phyloP scores from a whole-genome alignment of 1,140 invertebrate species.

The Caenorhabditis latens region DNA sequence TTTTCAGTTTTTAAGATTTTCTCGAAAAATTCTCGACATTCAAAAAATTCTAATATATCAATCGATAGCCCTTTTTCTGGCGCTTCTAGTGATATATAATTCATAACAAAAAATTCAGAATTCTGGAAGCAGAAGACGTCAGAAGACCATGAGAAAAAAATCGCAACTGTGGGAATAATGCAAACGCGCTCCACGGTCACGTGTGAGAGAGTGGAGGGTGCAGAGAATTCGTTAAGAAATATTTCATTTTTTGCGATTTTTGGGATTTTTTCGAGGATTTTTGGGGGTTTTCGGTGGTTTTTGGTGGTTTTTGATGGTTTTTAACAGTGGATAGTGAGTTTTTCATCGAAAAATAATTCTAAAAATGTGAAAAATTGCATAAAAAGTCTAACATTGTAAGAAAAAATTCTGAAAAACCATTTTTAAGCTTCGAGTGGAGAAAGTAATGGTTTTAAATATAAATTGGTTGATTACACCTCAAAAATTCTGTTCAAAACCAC shows the following conservation, averaged over 20 bases:
- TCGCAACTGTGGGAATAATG: neutral
- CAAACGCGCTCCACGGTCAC: neutral
- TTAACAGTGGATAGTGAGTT: too few relatives aligned
- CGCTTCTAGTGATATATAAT: neutral
- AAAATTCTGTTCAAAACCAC: too few relatives aligned
- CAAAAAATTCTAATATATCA: neutral
- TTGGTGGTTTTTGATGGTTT: neutral
- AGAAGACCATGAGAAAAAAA: neutral
- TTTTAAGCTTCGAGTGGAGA: too few relatives aligned
- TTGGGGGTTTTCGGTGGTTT: neutral
- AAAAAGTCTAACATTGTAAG: too few relatives aligned
- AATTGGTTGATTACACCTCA: too few relatives aligned
- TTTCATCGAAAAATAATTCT: too few relatives aligned
- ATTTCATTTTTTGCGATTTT: neutral
- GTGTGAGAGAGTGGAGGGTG: constrained; percentile 3
- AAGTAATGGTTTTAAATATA: too few relatives aligned
- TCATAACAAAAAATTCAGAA: neutral
- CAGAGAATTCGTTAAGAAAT: neutral
- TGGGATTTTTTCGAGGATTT: neutral
- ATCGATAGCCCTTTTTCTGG: constrained; percentile 7
- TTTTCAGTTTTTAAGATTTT: neutral
- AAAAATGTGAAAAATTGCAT: too few relatives aligned
- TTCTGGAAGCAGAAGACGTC: neutral
- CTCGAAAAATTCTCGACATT: neutral
- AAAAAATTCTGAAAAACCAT: too few relatives aligned